These are phyloP conservation scores for Sycophaga agraensis DNA, from an alignment of 1,140 invertebrate genomes.

Conservation along the genomic window DNA sequence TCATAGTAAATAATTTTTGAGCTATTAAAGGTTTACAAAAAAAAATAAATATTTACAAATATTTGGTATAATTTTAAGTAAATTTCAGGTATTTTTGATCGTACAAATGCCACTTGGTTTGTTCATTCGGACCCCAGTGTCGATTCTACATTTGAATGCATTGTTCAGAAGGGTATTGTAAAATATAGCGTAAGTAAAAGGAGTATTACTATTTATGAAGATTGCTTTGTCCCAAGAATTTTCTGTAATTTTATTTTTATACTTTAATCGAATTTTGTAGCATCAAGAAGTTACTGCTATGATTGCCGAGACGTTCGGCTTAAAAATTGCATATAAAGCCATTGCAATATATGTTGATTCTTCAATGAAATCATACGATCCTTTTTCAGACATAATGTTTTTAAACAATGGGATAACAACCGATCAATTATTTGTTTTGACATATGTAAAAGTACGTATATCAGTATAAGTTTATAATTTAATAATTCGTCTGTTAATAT, in stretches of 20 bases:
- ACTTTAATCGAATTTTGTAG: too few relatives aligned
- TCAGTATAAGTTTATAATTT: too few relatives aligned
- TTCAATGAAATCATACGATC: not conserved
- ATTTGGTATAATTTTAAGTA: too few relatives aligned
- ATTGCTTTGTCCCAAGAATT: too few relatives aligned
- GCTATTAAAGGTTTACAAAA: too few relatives aligned
- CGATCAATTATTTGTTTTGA: not conserved
- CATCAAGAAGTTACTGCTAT: not conserved
- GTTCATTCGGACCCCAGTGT: too few relatives aligned
- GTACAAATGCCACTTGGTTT: not conserved
- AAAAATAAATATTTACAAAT: not conserved
- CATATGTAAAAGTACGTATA: constrained; percentile 2
- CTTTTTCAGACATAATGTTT: not conserved
- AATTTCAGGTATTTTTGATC: not conserved
- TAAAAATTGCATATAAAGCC: constrained; percentile 2
- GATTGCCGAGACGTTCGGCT: not conserved
- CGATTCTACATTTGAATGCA: too few relatives aligned
- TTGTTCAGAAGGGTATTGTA: not conserved
- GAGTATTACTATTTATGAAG: too few relatives aligned
- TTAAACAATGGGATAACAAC: not conserved
- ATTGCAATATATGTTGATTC: not conserved
- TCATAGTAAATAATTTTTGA: too few relatives aligned
- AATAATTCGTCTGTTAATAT: too few relatives aligned
- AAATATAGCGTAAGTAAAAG: too few relatives aligned
- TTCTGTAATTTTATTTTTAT: too few relatives aligned